Percentiles rank a stretch among this genome's conserved stretches.
These are phyloP conservation scores for Drosophila lowei DNA, from an alignment of 1,140 invertebrate species.

Conservation along the genomic window DNA sequence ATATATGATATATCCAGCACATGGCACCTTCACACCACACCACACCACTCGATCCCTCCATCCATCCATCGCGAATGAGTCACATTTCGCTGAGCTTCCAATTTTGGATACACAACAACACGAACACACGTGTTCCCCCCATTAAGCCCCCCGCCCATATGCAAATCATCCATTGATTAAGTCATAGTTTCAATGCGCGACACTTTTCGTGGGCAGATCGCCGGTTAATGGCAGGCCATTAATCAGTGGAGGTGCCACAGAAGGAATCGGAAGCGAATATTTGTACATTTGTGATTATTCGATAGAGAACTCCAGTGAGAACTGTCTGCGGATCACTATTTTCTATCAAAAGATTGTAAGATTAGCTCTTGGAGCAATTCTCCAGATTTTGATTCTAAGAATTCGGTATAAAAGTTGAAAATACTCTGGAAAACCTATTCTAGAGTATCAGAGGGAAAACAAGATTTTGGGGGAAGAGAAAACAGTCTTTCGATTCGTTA, in stretches of 20 bases:
- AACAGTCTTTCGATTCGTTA: too few relatives aligned
- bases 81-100: conserved; percentile 20
- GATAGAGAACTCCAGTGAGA: conserved; percentile 4
- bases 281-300: too few relatives aligned
- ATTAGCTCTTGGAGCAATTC: too few relatives aligned
- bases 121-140: conserved; percentile 33
- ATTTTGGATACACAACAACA: conserved; percentile 11
- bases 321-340: neutral
- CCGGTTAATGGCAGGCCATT: conserved; percentile 32
- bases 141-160: conserved; percentile 37
- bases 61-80: conserved; percentile 11
- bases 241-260: conserved; percentile 36
- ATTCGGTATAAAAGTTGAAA: too few relatives aligned
- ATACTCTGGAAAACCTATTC: too few relatives aligned
- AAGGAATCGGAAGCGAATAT: neutral
- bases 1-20: neutral
- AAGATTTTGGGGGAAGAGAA: too few relatives aligned
- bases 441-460: too few relatives aligned
- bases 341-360: too few relatives aligned
- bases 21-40: too few relatives aligned
- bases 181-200: conserved; percentile 24
- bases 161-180: conserved; percentile 43
- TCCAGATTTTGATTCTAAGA: too few relatives aligned
- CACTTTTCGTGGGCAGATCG: conserved; percentile 11
- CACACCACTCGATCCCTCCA: too few relatives aligned